Evolutionary conservation across 2,797 vertebrate species (phyloP), one percentile per base, ranked within the genome.

Genomic region (Trachops cirrhosus): DNA sequence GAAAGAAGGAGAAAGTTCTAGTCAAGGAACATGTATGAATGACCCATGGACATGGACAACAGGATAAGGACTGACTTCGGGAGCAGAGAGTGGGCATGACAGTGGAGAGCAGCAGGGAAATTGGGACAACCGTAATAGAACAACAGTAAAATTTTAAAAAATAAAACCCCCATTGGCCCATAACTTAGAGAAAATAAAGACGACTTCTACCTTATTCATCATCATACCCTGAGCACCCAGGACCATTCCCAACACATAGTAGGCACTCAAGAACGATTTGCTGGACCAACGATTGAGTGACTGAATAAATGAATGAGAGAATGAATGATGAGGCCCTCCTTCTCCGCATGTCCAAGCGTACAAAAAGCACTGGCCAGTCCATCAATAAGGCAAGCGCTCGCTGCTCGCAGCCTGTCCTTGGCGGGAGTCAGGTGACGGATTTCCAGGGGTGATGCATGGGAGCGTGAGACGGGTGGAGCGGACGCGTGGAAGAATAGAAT

Each of bases 401-500:
- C 82, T 93, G 77, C 86, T 67, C 75, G 0, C 94, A 44, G 79
- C 93, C 97, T 52, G 97, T 97, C 97, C 97, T 97, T 97, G 97
- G 95, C 82, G 85, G 80, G 87, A 95, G 96, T 67, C 0, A 21
- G 86, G 93, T 97, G 97, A 98, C 97, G 92, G 97, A 98, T 98
- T 96, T 97, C 93, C 70, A 1, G 97, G 96, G 97, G 96, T 96
- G 97, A 97, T 96, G 97, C 96, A 96, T 95, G 96, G 73, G 96
- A 92, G 95, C 96, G 21, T 93, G 96, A 96, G 97, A 62, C 91
- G 96, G 96, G 97, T 19, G 84, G 85, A 96, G 95, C 96, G 96
- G 97, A 97, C 44, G 86, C 96, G 39, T 84, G 97, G 96, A 96
- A 97, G 97, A 97, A 97, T 96, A 94, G 97, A 96, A 96, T 98